A percentile compares a stretch with the other conserved stretches of the same genome.
Conservation (phyloP, 1,140 invertebrate genomes). For the Microplitis mediator region DNA sequence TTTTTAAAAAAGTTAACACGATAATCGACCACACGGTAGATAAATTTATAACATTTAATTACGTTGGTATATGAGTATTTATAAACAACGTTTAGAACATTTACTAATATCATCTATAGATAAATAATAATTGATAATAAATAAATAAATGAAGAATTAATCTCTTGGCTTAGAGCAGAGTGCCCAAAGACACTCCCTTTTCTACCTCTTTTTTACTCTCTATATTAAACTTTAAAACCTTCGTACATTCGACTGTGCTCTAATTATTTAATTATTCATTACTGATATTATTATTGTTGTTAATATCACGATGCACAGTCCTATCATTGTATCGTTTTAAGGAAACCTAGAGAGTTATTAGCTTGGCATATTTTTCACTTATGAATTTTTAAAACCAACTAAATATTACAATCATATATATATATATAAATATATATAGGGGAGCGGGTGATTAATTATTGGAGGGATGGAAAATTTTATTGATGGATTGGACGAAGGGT, state of each 20-base stretch:
- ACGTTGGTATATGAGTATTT: conserved; percentile 14
- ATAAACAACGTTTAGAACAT: background rate
- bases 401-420: background rate
- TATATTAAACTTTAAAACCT: conserved; percentile 16
- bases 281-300: background rate
- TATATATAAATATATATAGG: background rate
- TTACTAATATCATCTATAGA: background rate
- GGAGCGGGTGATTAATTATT: background rate
- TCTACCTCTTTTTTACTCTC: conserved; percentile 33
- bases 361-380: conserved; percentile 2
- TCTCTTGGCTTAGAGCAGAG: conserved; percentile 36
- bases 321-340: conserved; percentile 2
- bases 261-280: background rate
- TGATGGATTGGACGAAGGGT: conserved; percentile 19
- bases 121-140: conserved; percentile 7
- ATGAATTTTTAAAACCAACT: background rate
- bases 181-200: conserved; percentile 34
- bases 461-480: background rate
- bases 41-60: conserved; percentile 16
- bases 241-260: conserved; percentile 13
- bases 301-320: background rate
- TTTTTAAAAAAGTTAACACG: background rate
- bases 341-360: background rate
- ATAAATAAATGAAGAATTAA: conserved; percentile 1
- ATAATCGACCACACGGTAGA: conserved; percentile 21